Evolutionary conservation across 2,888 invertebrate species (phyloP), one percentile per base, ranked within the genome.

Genomic region (Drosophila kuntzei): DNA sequence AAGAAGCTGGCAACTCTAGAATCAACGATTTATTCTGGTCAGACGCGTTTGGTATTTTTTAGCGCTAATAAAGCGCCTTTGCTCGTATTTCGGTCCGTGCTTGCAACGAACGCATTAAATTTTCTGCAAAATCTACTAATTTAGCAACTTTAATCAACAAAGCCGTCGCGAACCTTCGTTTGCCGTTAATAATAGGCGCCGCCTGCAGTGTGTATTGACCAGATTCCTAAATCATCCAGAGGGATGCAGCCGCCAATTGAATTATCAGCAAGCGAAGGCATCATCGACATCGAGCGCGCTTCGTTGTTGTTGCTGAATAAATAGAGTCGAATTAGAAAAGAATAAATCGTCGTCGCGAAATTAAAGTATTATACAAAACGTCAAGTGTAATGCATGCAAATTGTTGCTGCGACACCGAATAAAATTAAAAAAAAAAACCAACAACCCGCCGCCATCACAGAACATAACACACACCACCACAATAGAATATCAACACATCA

Each of bases 41-140:
- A 27, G 50, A 67, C 37, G 70, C 70, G 64, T 67, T 80, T 69
- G 86, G 49, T 44, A 69, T 82, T 82, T 66, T 87, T 82, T 87
- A 87, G 82, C 65, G 62, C 53, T 63, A 79, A 73, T 12, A 41
- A 41, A 32, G 51, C 57, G 64, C 41, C 41, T 49, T 44, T 57
- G 44, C 37, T 80, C 73, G 80, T 69, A 64, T 70, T 71, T 73
- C 71, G 69, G 81, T 12, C 84, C 71, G 76, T 87, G 83, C 73
- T 82, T 82, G 87, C 87, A 85, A 82, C 87, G 86, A 83, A 82
- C 68, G 83, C 83, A 83, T 80, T 83, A 83, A 87, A 83, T 76
- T 83, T 79, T 74, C 57, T 51, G 75, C 68, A 76, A 62, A 41
- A 51, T 18, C 32, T 16, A 25, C 11, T 25, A 57, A 47, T 62